A percentile compares a stretch with the other conserved stretches of the same genome.
Evolutionary conservation across 2,797 vertebrate species (phyloP).

Genomic region (Coracias cyanogaster): DNA sequence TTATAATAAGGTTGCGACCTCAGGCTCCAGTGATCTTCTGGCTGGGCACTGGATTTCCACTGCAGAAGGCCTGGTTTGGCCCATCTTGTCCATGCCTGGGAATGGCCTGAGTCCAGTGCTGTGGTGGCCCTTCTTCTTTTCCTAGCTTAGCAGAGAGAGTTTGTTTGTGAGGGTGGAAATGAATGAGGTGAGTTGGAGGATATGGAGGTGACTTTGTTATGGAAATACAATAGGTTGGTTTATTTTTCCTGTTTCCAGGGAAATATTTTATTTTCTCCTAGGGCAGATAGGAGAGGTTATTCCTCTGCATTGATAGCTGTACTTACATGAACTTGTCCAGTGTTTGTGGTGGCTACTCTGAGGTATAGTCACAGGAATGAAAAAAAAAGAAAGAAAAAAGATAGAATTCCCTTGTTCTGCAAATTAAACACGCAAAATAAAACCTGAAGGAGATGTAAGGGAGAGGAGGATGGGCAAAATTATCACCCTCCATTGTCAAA

Average conservation of each 20-base stretch:
- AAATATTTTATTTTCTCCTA: constrained; percentile 3
- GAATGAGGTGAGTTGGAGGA: neutral
- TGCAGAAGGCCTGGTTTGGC: neutral
- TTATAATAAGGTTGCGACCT: neutral
- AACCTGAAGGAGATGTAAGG: neutral
- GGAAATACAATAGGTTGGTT: neutral
- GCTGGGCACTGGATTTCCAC: neutral
- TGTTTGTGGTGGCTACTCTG: neutral
- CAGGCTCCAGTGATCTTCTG: neutral
- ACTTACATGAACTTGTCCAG: neutral
- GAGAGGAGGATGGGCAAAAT: neutral
- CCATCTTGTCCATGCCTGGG: neutral
- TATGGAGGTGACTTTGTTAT: neutral
- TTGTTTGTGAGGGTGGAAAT: neutral
- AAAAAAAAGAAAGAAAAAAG: neutral
- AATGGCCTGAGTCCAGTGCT: neutral
- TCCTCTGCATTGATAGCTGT: neutral
- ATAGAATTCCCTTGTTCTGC: neutral
- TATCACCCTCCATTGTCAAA: neutral
- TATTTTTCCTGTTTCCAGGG: neutral
- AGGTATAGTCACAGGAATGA: neutral
- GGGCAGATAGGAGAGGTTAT: neutral
- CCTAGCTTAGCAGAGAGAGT: neutral
- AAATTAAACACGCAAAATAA: neutral
- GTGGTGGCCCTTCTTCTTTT: neutral